phyloP scores from a whole-genome alignment of 2,113 vertebrate species.

The Passer montanus region DNA sequence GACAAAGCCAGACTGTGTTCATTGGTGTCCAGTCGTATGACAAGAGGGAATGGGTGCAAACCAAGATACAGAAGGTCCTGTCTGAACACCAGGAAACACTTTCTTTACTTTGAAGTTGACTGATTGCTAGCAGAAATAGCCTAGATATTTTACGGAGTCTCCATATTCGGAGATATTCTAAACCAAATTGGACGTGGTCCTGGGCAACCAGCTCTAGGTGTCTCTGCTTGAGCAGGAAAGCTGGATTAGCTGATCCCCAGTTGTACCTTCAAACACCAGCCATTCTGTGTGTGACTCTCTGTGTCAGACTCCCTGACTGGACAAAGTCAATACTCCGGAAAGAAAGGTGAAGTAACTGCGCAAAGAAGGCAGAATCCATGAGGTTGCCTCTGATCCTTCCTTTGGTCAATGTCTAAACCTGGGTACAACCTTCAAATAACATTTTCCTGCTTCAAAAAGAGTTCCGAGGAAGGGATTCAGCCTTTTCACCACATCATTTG shows the following conservation, averaged over 20 bases:
- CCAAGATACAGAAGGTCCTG: neutral
- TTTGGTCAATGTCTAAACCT: neutral
- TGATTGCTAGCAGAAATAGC: neutral
- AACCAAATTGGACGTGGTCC: neutral
- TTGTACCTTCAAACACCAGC: neutral
- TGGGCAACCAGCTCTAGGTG: neutral
- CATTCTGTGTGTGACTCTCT: neutral
- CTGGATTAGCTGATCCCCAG: neutral
- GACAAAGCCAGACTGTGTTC: neutral
- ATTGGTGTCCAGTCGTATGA: neutral
- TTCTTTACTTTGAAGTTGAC: neutral
- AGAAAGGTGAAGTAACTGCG: accelerated
- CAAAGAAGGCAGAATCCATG: neutral
- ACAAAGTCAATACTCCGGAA: neutral
- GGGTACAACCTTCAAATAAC: neutral
- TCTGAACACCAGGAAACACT: neutral
- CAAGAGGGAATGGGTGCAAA: neutral
- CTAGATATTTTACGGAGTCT: neutral
- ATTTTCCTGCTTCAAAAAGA: neutral
- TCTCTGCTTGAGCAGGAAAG: neutral
- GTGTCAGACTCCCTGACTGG: neutral
- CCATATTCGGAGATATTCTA: neutral
- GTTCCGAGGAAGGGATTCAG: neutral
- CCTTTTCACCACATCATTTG: neutral
- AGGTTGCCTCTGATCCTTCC: neutral